Conservation (phyloP, 2,888 invertebrate genomes). For the Phortica okadai region DNA sequence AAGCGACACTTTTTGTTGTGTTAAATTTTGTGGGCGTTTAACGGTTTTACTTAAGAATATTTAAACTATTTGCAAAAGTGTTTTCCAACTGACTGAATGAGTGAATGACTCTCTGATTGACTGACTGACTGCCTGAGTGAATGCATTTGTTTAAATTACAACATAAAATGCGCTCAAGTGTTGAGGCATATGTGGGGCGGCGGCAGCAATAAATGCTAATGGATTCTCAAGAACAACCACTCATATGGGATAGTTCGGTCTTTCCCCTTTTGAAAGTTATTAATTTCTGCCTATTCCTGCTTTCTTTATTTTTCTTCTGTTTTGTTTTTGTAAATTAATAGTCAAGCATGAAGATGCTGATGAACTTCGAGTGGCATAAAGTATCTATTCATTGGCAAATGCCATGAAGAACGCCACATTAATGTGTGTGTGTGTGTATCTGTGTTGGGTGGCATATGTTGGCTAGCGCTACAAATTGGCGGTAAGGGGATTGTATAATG, state of each 20-base stretch:
- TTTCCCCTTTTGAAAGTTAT: background rate
- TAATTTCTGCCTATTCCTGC: conserved; percentile 15
- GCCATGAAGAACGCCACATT: background rate
- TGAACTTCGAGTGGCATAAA: background rate
- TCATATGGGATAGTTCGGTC: background rate
- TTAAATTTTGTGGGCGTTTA: background rate
- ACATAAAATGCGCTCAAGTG: background rate
- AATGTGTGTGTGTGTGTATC: no score
- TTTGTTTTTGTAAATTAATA: conserved; percentile 5
- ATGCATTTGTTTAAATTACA: conserved; percentile 38
- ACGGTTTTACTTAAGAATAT: background rate
- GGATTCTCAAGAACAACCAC: conserved; percentile 7
- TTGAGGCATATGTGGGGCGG: background rate
- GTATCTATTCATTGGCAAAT: background rate
- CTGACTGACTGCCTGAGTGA: conserved; percentile 44
- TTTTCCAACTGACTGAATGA: background rate
- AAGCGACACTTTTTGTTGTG: background rate
- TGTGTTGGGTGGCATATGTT: background rate
- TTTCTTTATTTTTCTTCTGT: conserved; percentile 33
- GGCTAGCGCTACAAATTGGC: background rate
- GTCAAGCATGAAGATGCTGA: background rate
- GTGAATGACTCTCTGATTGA: background rate
- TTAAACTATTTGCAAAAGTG: background rate
- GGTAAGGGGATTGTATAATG: background rate
- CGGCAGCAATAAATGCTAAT: background rate